Conservation (phyloP, 2,113 vertebrate species). For the Orcinus orca region DNA sequence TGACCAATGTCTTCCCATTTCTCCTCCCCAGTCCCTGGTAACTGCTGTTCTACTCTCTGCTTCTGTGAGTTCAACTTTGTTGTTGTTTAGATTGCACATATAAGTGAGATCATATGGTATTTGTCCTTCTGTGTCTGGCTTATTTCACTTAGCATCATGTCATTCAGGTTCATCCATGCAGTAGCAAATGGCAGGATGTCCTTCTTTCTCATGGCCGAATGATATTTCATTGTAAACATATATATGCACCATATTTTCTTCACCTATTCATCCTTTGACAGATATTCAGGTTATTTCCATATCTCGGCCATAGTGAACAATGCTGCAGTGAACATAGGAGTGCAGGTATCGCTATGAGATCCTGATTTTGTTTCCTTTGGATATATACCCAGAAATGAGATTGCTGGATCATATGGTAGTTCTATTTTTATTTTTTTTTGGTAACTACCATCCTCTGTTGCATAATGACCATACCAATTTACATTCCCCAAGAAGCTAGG, state of each 20-base stretch:
- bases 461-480: not conserved
- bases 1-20: not conserved
- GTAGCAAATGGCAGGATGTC: not conserved
- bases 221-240: not conserved
- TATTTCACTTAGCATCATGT: not conserved
- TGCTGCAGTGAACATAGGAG: not conserved
- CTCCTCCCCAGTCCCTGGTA: not conserved
- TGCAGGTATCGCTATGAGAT: not conserved
- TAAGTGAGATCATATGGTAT: not conserved
- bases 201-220: not conserved
- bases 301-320: not conserved
- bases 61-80: not conserved
- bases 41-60: not conserved
- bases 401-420: not conserved
- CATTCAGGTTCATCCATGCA: not conserved
- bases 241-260: not conserved
- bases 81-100: not conserved
- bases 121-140: not conserved
- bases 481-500: not conserved
- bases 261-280: not conserved
- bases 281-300: not conserved
- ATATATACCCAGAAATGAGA: not conserved
- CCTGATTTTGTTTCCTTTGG: not conserved
- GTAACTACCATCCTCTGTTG: not conserved
- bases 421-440: not conserved